Conservation (phyloP, 2,797 vertebrate species). For the Aselliscus stoliczkanus region DNA sequence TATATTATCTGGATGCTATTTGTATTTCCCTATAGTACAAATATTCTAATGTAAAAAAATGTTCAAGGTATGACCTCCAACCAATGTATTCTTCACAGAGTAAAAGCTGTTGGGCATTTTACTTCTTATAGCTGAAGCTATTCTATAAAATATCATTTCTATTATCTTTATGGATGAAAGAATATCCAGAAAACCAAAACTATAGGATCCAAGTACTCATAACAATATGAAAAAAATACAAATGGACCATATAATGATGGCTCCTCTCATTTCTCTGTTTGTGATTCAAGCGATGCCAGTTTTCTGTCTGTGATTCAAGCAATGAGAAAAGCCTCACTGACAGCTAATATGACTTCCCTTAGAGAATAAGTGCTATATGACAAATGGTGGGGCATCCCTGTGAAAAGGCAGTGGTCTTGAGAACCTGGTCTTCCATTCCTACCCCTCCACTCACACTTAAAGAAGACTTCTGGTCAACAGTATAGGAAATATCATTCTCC, state of each 20-base stretch:
- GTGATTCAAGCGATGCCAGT: constrained; percentile 9
- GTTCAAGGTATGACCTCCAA: constrained; percentile 3
- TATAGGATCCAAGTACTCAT: not conserved
- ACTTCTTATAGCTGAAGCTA: constrained; percentile 21
- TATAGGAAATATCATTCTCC: not conserved
- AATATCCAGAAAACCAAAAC: constrained; percentile 34
- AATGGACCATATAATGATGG: not conserved
- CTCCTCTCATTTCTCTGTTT: constrained; percentile 16
- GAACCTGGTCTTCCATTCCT: not conserved
- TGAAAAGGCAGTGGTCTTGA: not conserved
- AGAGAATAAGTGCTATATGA: not conserved
- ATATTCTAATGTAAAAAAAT: constrained; percentile 13
- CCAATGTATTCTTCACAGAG: not conserved
- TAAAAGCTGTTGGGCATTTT: constrained; percentile 27
- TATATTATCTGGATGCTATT: not conserved
- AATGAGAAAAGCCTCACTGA: not conserved
- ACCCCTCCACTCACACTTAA: not conserved
- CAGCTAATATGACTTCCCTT: constrained; percentile 31
- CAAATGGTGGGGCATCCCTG: not conserved
- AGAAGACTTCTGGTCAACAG: not conserved
- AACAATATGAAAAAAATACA: constrained; percentile 21
- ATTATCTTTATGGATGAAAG: constrained; percentile 58
- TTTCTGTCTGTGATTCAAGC: constrained; percentile 26
- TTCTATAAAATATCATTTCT: constrained; percentile 53
- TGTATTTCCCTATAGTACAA: not conserved